Evolutionary conservation across 1,140 invertebrate species (phyloP).

Genomic region (Dendrolimus kikuchii): DNA sequence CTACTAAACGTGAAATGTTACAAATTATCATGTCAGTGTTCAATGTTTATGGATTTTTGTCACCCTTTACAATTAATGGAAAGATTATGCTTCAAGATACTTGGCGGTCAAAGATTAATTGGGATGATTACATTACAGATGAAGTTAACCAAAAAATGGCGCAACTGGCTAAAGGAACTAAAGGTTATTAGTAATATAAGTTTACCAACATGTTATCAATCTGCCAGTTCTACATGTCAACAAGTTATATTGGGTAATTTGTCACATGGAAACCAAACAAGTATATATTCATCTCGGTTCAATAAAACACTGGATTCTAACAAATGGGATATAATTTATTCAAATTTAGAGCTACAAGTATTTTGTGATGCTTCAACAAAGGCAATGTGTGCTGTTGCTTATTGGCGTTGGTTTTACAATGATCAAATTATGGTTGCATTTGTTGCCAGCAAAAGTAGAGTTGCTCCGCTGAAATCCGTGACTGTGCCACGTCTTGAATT

Average conservation of each 20-base stretch:
- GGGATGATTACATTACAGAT: constrained; percentile 10
- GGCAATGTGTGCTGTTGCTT: constrained; percentile 10
- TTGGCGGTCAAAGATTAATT: constrained; percentile 12
- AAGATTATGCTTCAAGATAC: constrained; percentile 15
- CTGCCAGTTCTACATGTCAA: not conserved
- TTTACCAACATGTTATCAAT: constrained; percentile 10
- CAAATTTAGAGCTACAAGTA: constrained; percentile 7
- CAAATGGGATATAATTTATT: constrained; percentile 3
- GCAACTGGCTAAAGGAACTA: constrained; percentile 9
- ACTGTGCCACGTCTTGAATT: constrained; percentile 35
- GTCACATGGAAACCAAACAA: not conserved
- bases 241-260: not conserved
- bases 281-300: not conserved
- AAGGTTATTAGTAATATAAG: constrained; percentile 1
- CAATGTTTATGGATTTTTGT: too few relatives aligned
- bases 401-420: too few relatives aligned
- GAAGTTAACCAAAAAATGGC: constrained; percentile 11
- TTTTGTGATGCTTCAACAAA: constrained; percentile 13
- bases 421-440: constrained; percentile 5
- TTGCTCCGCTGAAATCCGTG: constrained; percentile 30
- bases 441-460: constrained; percentile 28
- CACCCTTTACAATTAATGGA: constrained; percentile 16
- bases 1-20: too few relatives aligned
- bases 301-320: not conserved
- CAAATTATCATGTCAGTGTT: too few relatives aligned